These are phyloP conservation scores for Melieria picta DNA, from an alignment of 2,888 invertebrate species.

Conservation along the genomic window DNA sequence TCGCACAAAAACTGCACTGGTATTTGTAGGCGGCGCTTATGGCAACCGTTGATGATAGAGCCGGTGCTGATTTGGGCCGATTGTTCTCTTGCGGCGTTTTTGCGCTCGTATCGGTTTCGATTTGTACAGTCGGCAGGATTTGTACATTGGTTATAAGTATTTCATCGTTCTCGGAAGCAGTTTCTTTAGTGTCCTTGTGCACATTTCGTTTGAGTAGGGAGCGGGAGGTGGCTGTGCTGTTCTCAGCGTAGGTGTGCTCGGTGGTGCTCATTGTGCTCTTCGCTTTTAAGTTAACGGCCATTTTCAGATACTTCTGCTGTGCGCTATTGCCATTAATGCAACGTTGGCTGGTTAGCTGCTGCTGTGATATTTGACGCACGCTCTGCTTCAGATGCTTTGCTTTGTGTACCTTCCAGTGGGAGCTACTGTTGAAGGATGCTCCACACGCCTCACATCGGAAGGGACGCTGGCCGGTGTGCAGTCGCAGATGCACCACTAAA, in stretches of 20 bases:
- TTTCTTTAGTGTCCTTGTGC: neutral
- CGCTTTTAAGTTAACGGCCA: too few relatives aligned
- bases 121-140: conserved; percentile 30
- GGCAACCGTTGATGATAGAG: conserved; percentile 4
- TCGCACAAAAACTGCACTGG: conserved; percentile 41
- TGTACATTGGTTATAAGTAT: conserved; percentile 28
- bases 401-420: conserved; percentile 31
- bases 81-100: neutral
- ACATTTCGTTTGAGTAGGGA: neutral
- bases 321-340: too few relatives aligned
- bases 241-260: too few relatives aligned
- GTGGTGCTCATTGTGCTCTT: too few relatives aligned
- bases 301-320: too few relatives aligned
- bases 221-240: neutral
- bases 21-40: conserved; percentile 25
- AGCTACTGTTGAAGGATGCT: conserved; percentile 21
- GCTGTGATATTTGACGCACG: neutral
- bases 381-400: conserved; percentile 30
- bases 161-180: neutral
- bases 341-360: neutral
- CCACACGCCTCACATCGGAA: conserved; percentile 31
- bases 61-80: neutral
- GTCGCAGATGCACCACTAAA: conserved; percentile 78
- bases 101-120: neutral
- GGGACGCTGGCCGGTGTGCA: conserved; percentile 76